Base-by-base conservation (phyloP, 2,113 vertebrate genomes). In the Microtus richardsoni region DNA sequence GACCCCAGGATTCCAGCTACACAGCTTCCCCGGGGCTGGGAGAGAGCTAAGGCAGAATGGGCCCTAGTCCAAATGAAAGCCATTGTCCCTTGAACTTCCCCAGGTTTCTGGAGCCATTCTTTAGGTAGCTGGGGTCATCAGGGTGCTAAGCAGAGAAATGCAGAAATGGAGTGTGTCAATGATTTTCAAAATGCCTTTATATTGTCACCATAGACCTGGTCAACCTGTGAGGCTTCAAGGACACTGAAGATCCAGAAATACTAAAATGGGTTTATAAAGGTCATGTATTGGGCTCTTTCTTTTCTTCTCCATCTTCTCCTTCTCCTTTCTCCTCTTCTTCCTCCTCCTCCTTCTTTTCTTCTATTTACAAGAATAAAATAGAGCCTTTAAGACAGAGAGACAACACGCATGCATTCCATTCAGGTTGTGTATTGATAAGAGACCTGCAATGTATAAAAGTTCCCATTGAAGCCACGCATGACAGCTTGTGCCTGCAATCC, bases 151-250 rank as follows among this genome's bases (percentile, higher is more conserved):
- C 71, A 85, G 52, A n/a, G 70, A 26, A 94, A 41, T 85, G 83
- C 28, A 0, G 80, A 91, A 17, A 11, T 5, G 22, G 78, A 60
- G 44, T 21, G 36, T 5, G 85, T 82, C 80, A 73, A 62, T 26
- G 44, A 77, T 71, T 84, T 80, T 83, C 83, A 60, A 68, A 88
- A 70, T 33, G 79, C 33, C 89, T 91, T 92, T 88, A 44, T 33
- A n/a, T 17, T 22, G n/a, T 91, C 64, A 10, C 54, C 44, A 39
- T 13, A 78, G 60, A 62, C 36, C 60, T 39, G 91, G 26, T 39
- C 30, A 21, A 94, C 7, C 14, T 79, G 4, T 54, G 73, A 44
- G 70, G 49, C 39, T 60, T 22, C 36, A n/a, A 49, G n/a, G 71
- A 3, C 24, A 70, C 24, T 88, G 36, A 19, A 28, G 75, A 93